These are phyloP conservation scores for Oxyura jamaicensis DNA, from an alignment of 2,113 vertebrate species.

Conservation along the genomic window DNA sequence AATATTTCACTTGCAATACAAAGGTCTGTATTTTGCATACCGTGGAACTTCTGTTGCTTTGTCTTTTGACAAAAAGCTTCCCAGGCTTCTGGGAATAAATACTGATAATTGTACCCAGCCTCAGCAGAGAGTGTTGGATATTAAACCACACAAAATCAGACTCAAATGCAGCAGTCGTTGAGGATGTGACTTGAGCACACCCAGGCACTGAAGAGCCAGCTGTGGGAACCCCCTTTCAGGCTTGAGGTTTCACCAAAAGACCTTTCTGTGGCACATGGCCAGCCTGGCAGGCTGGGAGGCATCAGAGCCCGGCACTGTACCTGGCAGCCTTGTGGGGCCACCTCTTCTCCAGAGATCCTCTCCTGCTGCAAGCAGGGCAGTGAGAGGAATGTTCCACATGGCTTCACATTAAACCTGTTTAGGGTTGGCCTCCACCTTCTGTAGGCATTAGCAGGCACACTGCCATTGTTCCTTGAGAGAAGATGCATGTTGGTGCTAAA, in stretches of 20 bases:
- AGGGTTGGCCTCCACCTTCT: not conserved
- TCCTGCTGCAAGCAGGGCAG: not conserved
- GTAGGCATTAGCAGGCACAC: fast-evolving
- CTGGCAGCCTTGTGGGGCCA: not conserved
- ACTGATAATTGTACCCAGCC: constrained; percentile 37
- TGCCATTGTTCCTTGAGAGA: not conserved
- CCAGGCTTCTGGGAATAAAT: constrained; percentile 52
- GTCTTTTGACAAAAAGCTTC: constrained; percentile 49
- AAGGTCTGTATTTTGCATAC: constrained; percentile 69
- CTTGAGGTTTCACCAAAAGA: not conserved
- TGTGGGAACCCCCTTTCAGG: not conserved
- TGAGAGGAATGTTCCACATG: not conserved
- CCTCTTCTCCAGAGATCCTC: not conserved
- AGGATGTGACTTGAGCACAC: not conserved
- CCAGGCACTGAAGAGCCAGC: not conserved
- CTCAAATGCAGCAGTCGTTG: not conserved
- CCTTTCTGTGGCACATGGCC: not conserved
- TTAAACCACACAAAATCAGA: not conserved
- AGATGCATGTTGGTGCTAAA: not conserved
- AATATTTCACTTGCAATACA: constrained; percentile 77
- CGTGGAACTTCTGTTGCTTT: constrained; percentile 44
- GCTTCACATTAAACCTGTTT: not conserved
- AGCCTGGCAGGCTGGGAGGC: fast-evolving
- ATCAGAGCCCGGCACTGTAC: not conserved
- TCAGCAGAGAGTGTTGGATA: not conserved